Percentiles rank a stretch among this genome's conserved stretches.
phyloP scores from a whole-genome alignment of 2,797 vertebrate genomes.

The Leuciscus waleckii region DNA sequence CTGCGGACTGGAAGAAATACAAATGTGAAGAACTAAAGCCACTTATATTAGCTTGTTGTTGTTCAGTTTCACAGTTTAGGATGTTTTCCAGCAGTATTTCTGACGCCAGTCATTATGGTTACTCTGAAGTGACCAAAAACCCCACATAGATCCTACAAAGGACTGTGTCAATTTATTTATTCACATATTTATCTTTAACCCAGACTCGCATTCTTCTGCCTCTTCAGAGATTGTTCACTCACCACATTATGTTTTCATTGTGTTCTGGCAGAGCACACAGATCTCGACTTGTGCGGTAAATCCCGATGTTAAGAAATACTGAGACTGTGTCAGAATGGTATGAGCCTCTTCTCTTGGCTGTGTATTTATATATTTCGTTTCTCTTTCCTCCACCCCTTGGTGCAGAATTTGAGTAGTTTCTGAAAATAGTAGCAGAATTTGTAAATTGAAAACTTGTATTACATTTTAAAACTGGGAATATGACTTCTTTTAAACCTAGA shows the following conservation, averaged over 20 bases:
- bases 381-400: not conserved
- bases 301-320: slow-evolving; percentile 23
- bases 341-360: not conserved
- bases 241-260: slow-evolving; percentile 50
- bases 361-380: not conserved
- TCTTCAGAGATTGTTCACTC: slow-evolving; percentile 35
- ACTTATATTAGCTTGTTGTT: slow-evolving; percentile 12
- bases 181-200: slow-evolving; percentile 23
- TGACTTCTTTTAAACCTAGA: slow-evolving; percentile 5
- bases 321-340: slow-evolving; percentile 13
- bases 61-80: not conserved
- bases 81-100: slow-evolving; percentile 12
- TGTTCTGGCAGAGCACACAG: slow-evolving; percentile 37
- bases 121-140: slow-evolving; percentile 17
- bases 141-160: not conserved
- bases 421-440: not conserved
- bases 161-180: not conserved
- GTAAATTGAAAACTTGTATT: not conserved
- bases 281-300: slow-evolving; percentile 36
- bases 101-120: slow-evolving; percentile 10
- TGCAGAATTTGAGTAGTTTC: not conserved
- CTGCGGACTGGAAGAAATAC: not conserved
- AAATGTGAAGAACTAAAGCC: not conserved
- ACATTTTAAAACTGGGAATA: not conserved
- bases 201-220: not conserved